Percentiles rank a stretch among this genome's conserved stretches.
Evolutionary conservation across 2,113 vertebrate species (phyloP).

Genomic region (Trichechus manatus): DNA sequence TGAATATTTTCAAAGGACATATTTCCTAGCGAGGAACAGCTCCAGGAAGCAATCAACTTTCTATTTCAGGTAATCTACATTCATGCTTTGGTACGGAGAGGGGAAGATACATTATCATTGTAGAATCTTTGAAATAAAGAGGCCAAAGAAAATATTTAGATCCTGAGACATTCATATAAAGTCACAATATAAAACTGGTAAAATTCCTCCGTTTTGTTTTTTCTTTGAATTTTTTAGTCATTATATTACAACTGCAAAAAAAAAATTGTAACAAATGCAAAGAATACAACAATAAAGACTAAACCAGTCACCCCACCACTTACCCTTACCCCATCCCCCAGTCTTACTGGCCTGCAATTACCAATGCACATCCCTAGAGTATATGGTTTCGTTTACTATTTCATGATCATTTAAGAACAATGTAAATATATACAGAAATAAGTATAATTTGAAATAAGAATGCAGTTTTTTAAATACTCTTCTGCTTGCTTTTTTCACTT

Average conservation of each 20-base stretch:
- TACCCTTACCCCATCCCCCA: not conserved
- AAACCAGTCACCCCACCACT: not conserved
- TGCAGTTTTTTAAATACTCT: not conserved
- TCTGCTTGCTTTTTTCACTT: not conserved
- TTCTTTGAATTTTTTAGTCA: not conserved
- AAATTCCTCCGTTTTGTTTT: not conserved
- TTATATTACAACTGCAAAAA: not conserved
- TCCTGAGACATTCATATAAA: not conserved
- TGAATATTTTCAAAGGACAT: constrained; percentile 29
- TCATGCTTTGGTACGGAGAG: not conserved
- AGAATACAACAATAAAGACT: not conserved
- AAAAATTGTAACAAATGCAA: not conserved
- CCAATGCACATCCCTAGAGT: not conserved
- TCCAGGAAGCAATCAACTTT: constrained; percentile 22
- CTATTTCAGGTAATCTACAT: not conserved
- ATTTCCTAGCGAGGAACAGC: not conserved
- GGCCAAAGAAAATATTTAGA: not conserved
- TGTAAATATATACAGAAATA: not conserved
- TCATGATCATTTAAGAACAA: not conserved
- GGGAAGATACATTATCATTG: not conserved
- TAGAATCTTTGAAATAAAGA: not conserved
- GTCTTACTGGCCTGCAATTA: not conserved
- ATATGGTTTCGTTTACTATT: not conserved
- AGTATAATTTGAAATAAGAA: not conserved
- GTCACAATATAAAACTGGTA: not conserved